These are phyloP conservation scores for Caenorhabditis parvicauda DNA, from an alignment of 2,888 invertebrate species.

Conservation along the genomic window DNA sequence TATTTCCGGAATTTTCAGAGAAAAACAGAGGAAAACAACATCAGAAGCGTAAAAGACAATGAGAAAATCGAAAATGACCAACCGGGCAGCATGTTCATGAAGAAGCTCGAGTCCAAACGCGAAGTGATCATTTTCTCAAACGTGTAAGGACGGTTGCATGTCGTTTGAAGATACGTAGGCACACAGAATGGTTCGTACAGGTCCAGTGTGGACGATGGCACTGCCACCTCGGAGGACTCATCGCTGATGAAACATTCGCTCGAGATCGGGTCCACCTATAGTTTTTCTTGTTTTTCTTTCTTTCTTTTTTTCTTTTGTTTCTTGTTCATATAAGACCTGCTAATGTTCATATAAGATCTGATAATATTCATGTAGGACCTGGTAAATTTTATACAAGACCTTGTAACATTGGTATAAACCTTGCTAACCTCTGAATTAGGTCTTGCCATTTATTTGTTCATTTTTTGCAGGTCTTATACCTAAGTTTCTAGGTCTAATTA, in stretches of 20 bases:
- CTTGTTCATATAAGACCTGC: too few species aligned
- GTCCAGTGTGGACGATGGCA: conserved; percentile 43
- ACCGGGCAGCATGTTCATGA: too few species aligned
- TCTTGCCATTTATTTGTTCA: too few species aligned
- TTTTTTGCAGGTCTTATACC: too few species aligned
- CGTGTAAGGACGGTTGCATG: conserved; percentile 45
- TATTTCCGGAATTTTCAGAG: not conserved
- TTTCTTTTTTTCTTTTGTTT: not conserved
- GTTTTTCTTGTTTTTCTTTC: too few species aligned
- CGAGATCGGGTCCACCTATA: conserved; percentile 44
- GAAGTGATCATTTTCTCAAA: conserved; percentile 42
- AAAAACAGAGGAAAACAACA: not conserved
- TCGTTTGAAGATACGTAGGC: conserved; percentile 31
- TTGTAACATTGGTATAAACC: too few species aligned
- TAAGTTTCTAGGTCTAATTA: too few species aligned
- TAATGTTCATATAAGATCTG: too few species aligned
- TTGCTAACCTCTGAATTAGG: too few species aligned
- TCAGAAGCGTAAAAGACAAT: not conserved
- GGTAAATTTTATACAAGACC: too few species aligned
- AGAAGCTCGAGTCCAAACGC: conserved; percentile 6
- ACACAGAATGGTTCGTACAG: conserved; percentile 59
- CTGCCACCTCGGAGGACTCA: conserved; percentile 43
- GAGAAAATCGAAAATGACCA: too few species aligned
- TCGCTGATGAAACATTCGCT: conserved; percentile 54
- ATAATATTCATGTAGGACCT: too few species aligned